Conservation (phyloP, 2,113 vertebrate genomes). For the Pogonocichla stellata region DNA sequence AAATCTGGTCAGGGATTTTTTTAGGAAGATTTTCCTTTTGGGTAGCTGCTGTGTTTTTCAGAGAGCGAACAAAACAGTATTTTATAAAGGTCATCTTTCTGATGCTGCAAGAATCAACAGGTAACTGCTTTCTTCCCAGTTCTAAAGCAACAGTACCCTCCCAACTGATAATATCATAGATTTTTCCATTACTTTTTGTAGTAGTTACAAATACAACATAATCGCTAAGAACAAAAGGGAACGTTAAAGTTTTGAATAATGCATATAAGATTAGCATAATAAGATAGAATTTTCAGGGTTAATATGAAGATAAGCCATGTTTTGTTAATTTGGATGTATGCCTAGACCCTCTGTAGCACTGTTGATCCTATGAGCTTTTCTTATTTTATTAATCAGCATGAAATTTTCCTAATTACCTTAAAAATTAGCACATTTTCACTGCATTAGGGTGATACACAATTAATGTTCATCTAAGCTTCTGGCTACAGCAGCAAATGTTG, state of each 20-base stretch:
- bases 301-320: background rate
- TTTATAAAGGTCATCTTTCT: background rate
- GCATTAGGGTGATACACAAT: background rate
- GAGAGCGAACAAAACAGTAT: background rate
- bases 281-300: background rate
- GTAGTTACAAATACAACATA: background rate
- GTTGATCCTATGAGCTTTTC: background rate
- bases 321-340: background rate
- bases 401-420: slow-evolving; percentile 28
- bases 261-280: background rate
- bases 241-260: background rate
- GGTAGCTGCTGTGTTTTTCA: background rate
- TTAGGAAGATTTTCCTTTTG: background rate
- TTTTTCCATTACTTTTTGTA: background rate
- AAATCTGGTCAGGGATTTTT: background rate
- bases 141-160: background rate
- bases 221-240: background rate
- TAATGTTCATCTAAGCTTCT: background rate
- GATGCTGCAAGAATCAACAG: background rate
- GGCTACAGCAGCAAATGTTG: background rate
- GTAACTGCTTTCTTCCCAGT: background rate
- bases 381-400: background rate
- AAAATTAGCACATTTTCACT: background rate
- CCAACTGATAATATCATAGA: background rate
- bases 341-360: background rate